Conservation (phyloP, 2,797 vertebrate species). For the Anas acuta region DNA sequence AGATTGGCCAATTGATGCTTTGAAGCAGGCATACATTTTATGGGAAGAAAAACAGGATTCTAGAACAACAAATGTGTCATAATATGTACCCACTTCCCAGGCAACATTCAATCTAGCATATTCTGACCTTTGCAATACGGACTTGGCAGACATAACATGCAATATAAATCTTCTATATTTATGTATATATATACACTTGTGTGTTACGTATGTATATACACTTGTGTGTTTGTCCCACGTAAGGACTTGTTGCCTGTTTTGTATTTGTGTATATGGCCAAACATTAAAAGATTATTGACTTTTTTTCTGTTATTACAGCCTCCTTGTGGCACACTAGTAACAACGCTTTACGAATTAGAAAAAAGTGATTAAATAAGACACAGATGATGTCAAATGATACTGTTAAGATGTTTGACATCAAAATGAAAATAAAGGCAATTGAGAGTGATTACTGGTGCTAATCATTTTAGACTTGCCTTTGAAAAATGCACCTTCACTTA, state of each 20-base stretch:
- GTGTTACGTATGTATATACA: background rate
- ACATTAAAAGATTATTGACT: slow-evolving; percentile 24
- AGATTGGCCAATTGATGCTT: background rate
- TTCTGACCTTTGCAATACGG: background rate
- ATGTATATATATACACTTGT: background rate
- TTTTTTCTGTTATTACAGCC: slow-evolving; percentile 35
- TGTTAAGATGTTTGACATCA: slow-evolving; percentile 62
- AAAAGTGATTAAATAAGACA: slow-evolving; percentile 60
- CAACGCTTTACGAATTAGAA: slow-evolving; percentile 37
- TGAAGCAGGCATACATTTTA: background rate
- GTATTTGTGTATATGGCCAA: background rate
- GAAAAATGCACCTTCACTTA: slow-evolving; percentile 72
- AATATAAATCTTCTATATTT: background rate
- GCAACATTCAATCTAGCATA: slow-evolving; percentile 58
- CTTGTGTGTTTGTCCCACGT: background rate
- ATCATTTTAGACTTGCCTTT: slow-evolving; percentile 70
- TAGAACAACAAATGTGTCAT: background rate
- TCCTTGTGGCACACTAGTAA: slow-evolving; percentile 35
- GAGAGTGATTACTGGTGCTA: slow-evolving; percentile 65
- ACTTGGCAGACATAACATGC: slow-evolving; percentile 22
- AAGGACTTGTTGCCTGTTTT: background rate
- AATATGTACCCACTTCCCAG: background rate
- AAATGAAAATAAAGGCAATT: slow-evolving; percentile 74
- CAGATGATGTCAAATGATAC: slow-evolving; percentile 66
- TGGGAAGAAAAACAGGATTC: background rate